Base-by-base conservation (phyloP, 1,140 invertebrate species). In the Armadillidium nasatum region DNA sequence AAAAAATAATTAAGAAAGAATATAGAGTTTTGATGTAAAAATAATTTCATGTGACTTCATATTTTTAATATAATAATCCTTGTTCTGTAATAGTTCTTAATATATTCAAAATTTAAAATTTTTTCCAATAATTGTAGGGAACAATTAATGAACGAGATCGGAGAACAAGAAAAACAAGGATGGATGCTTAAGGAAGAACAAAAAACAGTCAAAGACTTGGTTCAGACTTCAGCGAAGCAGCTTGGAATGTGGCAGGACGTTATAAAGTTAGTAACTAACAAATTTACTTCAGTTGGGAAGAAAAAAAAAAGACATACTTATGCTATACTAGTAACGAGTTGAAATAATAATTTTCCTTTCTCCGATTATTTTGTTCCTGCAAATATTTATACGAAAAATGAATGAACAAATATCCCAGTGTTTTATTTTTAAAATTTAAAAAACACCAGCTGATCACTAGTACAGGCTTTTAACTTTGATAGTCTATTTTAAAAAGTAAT, bases 201-300 rank as follows among this genome's bases (percentile, higher is more conserved):
- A 82, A 89, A 88, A 82, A 82, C 83, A 54, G 85, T 90, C 0
- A 86, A 87, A 68, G 88, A 90, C 68, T 86, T 85, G 69, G 86
- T 88, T 66, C 83, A 85, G 10, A 84, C 86, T 54, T 87, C 87
- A 54, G 86, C 87, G 60, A 87, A 87, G 77, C 91, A 92, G 84
- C 87, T 88, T 75, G 86, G 88, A 79, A 88, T 90, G 84, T 92
- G 90, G 90, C 87, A 86, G 71, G 88, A 90, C 84, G 82, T 91
- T 9, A 83, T 87, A 74, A 84, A 83, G 87, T 81, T 19, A 76
- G 81, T n/a, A 43, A 44, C n/a, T n/a, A 19, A 72, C 15, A 44
- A 0, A 72, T 21, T 3, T 15, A 19, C 13, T 33, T 15, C 68
- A 70, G 19, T 22, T n/a, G n/a, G n/a, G n/a, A n/a, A n/a, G n/a